Base-by-base conservation (phyloP, 2,888 invertebrate species). In the Hypercompe scribonia region DNA sequence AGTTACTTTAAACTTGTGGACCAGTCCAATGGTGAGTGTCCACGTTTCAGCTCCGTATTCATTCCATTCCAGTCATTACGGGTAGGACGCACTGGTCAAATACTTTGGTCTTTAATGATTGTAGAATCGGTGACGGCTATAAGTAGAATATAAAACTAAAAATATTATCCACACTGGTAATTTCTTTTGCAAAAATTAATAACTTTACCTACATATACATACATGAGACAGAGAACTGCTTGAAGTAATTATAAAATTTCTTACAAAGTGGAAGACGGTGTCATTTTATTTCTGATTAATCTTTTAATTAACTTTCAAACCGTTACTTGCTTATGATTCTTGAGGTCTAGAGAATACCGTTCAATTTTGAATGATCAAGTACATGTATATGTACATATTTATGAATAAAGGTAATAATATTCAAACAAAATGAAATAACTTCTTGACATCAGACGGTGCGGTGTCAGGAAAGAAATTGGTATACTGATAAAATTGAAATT, bases 401-500 rank as follows among this genome's bases (percentile, higher is more conserved):
- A 68, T 11, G 31, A 13, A n/a, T 28, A 39, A 39, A 61, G 15
- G 28, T 39, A 18, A 21, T 18, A 64, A 72, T 66, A 15, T n/a
- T 46, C 4, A 33, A 67, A 71, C 42, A 24, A 31, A 54, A 67
- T 11, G 18, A 42, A 39, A 28, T 33, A n/a, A 67, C 36, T 63
- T 28, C 74, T 70, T 68, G 74, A 64, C 67, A 31, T 68, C 24
- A 18, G 50, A 69, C 58, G n/a, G 39, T 36, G 39, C 58, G n/a
- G 39, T 36, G 39, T 67, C 50, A n/a, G 54, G 21, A 70, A 33
- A 67, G 13, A 28, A 72, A 74, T 65, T 34, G 67, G 71, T 64
- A 72, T 68, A 68, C 65, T 75, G 33, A 64, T 64, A 68, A 74
- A 74, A 72, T 74, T 74, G 33, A 77, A 75, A 75, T 82, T 77